phyloP scores from a whole-genome alignment of 2,888 invertebrate genomes.

The Neoaliturus tenellus region DNA sequence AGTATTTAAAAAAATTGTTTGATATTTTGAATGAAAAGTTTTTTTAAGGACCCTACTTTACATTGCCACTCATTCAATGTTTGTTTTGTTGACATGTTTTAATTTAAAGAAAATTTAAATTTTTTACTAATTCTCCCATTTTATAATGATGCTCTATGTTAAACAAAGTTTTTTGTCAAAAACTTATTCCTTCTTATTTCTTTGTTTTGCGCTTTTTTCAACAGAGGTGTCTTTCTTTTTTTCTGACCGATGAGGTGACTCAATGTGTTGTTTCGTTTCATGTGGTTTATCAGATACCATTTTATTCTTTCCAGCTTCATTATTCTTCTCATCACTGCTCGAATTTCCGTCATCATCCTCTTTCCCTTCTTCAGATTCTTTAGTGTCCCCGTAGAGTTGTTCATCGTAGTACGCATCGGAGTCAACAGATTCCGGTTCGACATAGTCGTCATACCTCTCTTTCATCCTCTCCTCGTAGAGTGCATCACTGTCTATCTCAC shows the following conservation, averaged over 20 bases:
- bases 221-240: neutral
- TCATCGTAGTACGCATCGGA: slow-evolving; percentile 10
- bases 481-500: slow-evolving; percentile 1
- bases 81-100: too few relatives aligned
- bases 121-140: neutral
- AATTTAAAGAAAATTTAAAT: neutral
- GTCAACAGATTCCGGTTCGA: neutral
- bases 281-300: neutral
- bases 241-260: neutral
- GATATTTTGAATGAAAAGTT: too few relatives aligned
- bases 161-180: neutral
- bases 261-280: neutral
- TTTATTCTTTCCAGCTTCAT: neutral
- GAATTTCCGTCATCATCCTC: neutral
- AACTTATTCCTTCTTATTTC: slow-evolving; percentile 15
- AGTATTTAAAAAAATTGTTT: too few relatives aligned
- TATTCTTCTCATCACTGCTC: neutral
- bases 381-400: neutral
- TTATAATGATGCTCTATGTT: neutral
- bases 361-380: neutral
- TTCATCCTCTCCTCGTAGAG: slow-evolving; percentile 26
- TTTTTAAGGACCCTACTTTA: too few relatives aligned
- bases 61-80: too few relatives aligned
- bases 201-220: neutral
- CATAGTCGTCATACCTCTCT: neutral